Conservation (phyloP, 2,888 invertebrate genomes). For the Archaeoteleia sp. region DNA sequence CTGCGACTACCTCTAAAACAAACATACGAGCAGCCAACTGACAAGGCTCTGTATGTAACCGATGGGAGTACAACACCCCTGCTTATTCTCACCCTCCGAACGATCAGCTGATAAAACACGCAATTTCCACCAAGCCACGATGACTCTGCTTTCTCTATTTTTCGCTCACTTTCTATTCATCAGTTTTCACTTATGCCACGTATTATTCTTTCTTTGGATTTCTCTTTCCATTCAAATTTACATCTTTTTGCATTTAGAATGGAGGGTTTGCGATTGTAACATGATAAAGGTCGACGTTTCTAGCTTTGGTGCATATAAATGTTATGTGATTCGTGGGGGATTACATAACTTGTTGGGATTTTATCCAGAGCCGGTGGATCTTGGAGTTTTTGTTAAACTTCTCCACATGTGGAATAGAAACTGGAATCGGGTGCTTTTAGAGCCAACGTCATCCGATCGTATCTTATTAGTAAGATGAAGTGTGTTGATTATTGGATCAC, state of each 20-base stretch:
- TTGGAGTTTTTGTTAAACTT: no score
- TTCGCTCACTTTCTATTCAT: conserved; percentile 15
- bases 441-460: no score
- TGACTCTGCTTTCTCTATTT: conserved; percentile 46
- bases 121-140: conserved; percentile 52
- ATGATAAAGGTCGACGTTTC: conserved; percentile 17
- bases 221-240: conserved; percentile 26
- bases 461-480: no score
- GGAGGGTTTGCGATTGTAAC: conserved; percentile 7
- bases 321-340: conserved; percentile 17
- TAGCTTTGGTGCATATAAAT: conserved; percentile 11
- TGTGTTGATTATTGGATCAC: no score
- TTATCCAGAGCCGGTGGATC: no score
- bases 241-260: conserved; percentile 39
- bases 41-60: conserved; percentile 45
- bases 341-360: conserved; percentile 6
- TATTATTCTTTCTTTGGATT: conserved; percentile 28
- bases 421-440: no score
- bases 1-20: conserved; percentile 53
- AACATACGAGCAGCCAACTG: conserved; percentile 54
- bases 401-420: no score
- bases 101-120: conserved; percentile 55
- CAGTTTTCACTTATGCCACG: conserved; percentile 33
- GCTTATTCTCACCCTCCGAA: conserved; percentile 35
- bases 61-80: conserved; percentile 44